Conservation (phyloP, 2,888 invertebrate species). For the Bombyx huttoni region DNA sequence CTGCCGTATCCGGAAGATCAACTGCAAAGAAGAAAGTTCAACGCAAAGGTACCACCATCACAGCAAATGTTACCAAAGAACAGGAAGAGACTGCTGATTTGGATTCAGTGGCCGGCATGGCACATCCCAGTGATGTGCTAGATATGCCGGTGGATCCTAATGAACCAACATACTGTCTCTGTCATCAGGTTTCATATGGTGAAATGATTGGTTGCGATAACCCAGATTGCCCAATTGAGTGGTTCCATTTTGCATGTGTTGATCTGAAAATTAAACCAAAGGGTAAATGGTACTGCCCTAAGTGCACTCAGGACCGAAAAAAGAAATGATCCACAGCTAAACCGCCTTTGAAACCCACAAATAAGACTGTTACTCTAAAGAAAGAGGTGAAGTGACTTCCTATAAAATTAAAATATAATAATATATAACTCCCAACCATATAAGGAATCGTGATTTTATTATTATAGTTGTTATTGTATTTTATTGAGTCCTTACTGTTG, state of each 20-base stretch:
- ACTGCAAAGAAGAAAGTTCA: conserved; percentile 57
- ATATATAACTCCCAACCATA: background rate
- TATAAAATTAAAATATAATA: conserved; percentile 5
- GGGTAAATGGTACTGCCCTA: conserved; percentile 96
- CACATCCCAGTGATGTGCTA: conserved; percentile 90
- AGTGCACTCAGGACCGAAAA: conserved; percentile 86
- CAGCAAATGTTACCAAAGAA: conserved; percentile 47
- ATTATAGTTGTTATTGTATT: background rate
- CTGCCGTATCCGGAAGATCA: conserved; percentile 44
- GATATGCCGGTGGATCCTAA: conserved; percentile 97
- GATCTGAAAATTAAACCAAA: conserved; percentile 92
- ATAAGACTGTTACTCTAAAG: conserved; percentile 52
- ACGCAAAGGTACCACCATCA: conserved; percentile 45
- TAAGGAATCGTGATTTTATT: conserved; percentile 2
- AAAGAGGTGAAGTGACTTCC: conserved; percentile 42
- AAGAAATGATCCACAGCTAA: conserved; percentile 77
- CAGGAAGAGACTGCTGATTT: conserved; percentile 61
- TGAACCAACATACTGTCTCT: conserved; percentile 98
- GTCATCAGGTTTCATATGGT: conserved; percentile 96
- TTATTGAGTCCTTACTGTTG: background rate
- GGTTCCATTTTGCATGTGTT: conserved; percentile 97
- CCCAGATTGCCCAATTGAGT: conserved; percentile 89
- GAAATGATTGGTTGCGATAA: conserved; percentile 99
- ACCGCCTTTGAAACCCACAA: conserved; percentile 37
- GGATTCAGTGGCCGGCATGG: conserved; percentile 70